Conservation (phyloP, 2,888 invertebrate species). For the Thereva unica region DNA sequence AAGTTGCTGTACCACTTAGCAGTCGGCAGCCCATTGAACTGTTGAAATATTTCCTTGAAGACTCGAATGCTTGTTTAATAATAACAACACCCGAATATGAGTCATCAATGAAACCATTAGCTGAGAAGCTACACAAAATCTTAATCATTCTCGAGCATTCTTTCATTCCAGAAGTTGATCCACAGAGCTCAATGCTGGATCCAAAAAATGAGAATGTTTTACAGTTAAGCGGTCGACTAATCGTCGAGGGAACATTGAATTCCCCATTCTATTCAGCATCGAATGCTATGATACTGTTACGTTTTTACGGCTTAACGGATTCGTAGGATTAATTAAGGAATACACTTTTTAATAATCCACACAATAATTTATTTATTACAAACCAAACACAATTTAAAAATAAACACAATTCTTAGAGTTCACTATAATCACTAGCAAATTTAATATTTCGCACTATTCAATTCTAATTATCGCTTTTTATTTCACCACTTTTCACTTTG, state of each 20-base stretch:
- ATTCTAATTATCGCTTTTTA: too few relatives aligned
- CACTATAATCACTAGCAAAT: too few relatives aligned
- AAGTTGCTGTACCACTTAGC: constrained; percentile 83
- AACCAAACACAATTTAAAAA: too few relatives aligned
- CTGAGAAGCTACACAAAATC: constrained; percentile 62
- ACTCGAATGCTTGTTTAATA: constrained; percentile 70
- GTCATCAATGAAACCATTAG: constrained; percentile 64
- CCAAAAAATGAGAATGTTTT: constrained; percentile 50
- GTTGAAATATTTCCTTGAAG: constrained; percentile 75
- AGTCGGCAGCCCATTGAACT: constrained; percentile 72
- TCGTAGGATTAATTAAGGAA: too few relatives aligned
- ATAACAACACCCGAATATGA: constrained; percentile 70
- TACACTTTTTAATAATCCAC: too few relatives aligned
- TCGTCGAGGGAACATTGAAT: constrained; percentile 58
- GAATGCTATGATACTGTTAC: constrained; percentile 78
- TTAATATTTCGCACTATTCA: too few relatives aligned
- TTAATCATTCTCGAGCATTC: constrained; percentile 66
- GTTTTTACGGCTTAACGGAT: too few relatives aligned
- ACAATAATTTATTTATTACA: too few relatives aligned
- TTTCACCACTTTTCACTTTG: too few relatives aligned
- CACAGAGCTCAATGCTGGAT: constrained; percentile 39
- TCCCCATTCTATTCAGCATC: constrained; percentile 67
- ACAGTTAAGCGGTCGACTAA: constrained; percentile 48
- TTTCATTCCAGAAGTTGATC: constrained; percentile 50
- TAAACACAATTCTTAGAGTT: too few relatives aligned